These are phyloP conservation scores for Ranitomeya imitator DNA, from an alignment of 2,113 vertebrate genomes.

Conservation along the genomic window DNA sequence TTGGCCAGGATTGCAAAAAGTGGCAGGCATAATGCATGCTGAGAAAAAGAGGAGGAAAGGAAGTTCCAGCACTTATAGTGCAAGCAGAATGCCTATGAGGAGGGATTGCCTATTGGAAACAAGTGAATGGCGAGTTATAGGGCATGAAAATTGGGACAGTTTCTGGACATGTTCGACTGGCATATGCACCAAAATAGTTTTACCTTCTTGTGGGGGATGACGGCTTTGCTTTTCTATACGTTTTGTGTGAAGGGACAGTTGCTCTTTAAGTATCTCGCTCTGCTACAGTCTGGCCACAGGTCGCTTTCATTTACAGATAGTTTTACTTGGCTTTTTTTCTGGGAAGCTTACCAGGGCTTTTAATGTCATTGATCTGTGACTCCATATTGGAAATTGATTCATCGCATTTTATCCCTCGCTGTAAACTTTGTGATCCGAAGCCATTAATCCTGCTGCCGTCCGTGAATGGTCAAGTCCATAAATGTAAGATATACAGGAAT, in stretches of 20 bases:
- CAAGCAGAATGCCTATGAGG: too few relatives aligned
- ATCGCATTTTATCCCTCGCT: not conserved
- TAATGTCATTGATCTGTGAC: slow-evolving; percentile 23
- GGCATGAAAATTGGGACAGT: too few relatives aligned
- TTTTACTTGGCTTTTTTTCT: not conserved
- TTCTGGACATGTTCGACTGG: too few relatives aligned
- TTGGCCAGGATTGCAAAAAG: too few relatives aligned
- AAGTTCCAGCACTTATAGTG: too few relatives aligned
- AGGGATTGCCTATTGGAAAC: too few relatives aligned
- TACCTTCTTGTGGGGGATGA: too few relatives aligned
- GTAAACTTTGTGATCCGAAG: slow-evolving; percentile 3
- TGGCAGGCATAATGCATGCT: too few relatives aligned
- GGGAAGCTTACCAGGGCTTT: slow-evolving; percentile 25
- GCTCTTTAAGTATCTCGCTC: not conserved
- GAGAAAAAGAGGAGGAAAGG: too few relatives aligned
- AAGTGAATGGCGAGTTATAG: too few relatives aligned
- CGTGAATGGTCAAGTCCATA: slow-evolving; percentile 9
- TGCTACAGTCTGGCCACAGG: not conserved
- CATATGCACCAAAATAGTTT: too few relatives aligned
- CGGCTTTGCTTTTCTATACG: too few relatives aligned
- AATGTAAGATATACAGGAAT: not conserved
- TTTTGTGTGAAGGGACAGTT: not conserved
- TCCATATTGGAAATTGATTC: slow-evolving; percentile 17
- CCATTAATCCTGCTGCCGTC: slow-evolving; percentile 1
- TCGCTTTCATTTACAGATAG: not conserved